A percentile compares a stretch with the other conserved stretches of the same genome.
phyloP scores from a whole-genome alignment of 2,113 vertebrate species.

The Cynoglossus semilaevis region DNA sequence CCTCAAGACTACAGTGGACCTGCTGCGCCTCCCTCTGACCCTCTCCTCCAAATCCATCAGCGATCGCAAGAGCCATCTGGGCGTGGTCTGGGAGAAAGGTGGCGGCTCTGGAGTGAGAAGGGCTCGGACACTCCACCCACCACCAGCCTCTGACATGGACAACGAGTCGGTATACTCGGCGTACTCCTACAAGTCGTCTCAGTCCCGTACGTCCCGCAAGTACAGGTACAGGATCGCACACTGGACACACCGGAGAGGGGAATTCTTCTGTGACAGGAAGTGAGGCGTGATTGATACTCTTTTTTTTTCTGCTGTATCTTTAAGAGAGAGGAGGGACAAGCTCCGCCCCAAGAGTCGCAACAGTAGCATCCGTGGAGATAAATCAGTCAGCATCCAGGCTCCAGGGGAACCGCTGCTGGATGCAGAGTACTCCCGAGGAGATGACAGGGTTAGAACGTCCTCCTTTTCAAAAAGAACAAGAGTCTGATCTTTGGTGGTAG shows the following conservation, averaged over 20 bases:
- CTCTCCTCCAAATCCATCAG: conserved; percentile 78
- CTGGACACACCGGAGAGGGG: too few species aligned
- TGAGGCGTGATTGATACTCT: neutral
- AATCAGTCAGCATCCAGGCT: conserved; percentile 89
- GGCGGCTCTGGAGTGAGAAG: conserved; percentile 70
- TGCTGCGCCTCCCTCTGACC: conserved; percentile 88
- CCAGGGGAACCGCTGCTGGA: conserved; percentile 87
- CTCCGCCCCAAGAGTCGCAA: conserved; percentile 85
- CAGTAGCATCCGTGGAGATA: conserved; percentile 82
- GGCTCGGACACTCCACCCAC: conserved; percentile 76
- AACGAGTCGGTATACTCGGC: conserved; percentile 91
- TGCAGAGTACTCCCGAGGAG: conserved; percentile 85
- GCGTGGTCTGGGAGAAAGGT: conserved; percentile 72
- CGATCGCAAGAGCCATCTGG: conserved; percentile 72
- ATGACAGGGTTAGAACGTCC: conserved; percentile 79
- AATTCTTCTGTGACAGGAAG: neutral
- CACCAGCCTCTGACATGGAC: conserved; percentile 81
- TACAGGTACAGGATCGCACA: conserved; percentile 75
- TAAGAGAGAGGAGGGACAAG: conserved; percentile 84
- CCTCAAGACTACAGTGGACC: conserved; percentile 92
- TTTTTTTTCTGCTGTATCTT: neutral
- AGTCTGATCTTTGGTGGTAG: too few species aligned
- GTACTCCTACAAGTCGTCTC: conserved; percentile 89
- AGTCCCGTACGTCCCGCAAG: conserved; percentile 87
- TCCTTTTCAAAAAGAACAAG: neutral